Evolutionary conservation across 2,113 vertebrate genomes (phyloP).

Genomic region (cattle (Bos taurus)): DNA sequence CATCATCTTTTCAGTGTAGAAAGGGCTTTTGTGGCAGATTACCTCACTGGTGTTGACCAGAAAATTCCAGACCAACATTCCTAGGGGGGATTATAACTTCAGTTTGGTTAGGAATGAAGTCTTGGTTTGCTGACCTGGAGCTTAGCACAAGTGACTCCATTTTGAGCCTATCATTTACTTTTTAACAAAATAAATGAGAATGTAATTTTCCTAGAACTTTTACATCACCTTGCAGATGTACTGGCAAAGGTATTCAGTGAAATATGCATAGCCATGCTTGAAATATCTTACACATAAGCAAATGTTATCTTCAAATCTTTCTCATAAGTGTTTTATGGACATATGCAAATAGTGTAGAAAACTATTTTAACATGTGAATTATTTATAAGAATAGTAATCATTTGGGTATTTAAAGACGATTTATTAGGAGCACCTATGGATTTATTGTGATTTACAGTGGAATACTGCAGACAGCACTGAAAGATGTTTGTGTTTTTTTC

Average conservation of each 20-base stretch:
- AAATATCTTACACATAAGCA: background rate
- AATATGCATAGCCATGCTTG: background rate
- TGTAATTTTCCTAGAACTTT: background rate
- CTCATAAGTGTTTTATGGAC: constrained; percentile 1
- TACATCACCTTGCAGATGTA: background rate
- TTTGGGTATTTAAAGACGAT: constrained; percentile 2
- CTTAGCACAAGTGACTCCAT: background rate
- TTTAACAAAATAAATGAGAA: background rate
- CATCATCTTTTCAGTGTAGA: background rate
- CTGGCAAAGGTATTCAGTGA: background rate
- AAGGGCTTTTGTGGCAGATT: background rate
- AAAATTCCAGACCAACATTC: background rate
- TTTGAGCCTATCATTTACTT: background rate
- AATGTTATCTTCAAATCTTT: constrained; percentile 1
- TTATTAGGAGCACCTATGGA: background rate
- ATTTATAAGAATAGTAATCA: constrained; percentile 6
- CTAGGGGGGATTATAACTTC: background rate
- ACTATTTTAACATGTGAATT: constrained; percentile 31
- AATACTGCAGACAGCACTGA: background rate
- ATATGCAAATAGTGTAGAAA: constrained; percentile 28
- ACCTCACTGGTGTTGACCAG: background rate
- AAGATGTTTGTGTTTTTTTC: background rate
- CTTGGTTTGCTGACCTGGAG: background rate
- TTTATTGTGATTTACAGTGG: constrained; percentile 32
- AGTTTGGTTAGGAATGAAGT: background rate